phyloP scores from a whole-genome alignment of 2,888 invertebrate genomes.

The Erebia palarica region DNA sequence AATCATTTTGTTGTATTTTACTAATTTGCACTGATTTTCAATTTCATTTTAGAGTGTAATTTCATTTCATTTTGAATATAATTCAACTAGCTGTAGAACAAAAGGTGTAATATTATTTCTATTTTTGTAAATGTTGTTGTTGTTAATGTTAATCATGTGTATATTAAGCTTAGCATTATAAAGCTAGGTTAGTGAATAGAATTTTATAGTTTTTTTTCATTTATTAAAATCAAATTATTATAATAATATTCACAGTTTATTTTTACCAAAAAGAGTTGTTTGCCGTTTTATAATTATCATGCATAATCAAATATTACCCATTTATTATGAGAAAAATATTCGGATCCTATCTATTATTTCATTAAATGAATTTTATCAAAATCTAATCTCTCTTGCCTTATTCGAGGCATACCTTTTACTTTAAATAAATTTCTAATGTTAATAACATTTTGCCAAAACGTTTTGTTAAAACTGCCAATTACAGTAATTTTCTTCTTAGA shows the following conservation, averaged over 20 bases:
- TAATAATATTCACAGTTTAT: background rate
- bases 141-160: constrained; percentile 30
- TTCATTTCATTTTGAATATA: constrained; percentile 1
- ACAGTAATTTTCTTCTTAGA: background rate
- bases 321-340: background rate
- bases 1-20: constrained; percentile 11
- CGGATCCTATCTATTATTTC: background rate
- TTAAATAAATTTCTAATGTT: background rate
- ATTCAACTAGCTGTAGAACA: background rate
- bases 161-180: constrained; percentile 11
- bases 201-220: background rate
- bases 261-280: background rate
- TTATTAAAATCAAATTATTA: background rate
- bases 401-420: too few species aligned
- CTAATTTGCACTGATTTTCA: constrained; percentile 20
- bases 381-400: too few species aligned
- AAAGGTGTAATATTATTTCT: constrained; percentile 19
- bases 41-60: constrained; percentile 10
- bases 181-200: constrained; percentile 12
- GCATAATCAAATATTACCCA: background rate
- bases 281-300: background rate
- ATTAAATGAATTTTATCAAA: too few species aligned
- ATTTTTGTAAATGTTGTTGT: constrained; percentile 39
- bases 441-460: background rate
- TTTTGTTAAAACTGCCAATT: background rate